These are phyloP conservation scores for Pogonognathellus flavescens DNA, from an alignment of 1,140 invertebrate genomes.

Conservation along the genomic window DNA sequence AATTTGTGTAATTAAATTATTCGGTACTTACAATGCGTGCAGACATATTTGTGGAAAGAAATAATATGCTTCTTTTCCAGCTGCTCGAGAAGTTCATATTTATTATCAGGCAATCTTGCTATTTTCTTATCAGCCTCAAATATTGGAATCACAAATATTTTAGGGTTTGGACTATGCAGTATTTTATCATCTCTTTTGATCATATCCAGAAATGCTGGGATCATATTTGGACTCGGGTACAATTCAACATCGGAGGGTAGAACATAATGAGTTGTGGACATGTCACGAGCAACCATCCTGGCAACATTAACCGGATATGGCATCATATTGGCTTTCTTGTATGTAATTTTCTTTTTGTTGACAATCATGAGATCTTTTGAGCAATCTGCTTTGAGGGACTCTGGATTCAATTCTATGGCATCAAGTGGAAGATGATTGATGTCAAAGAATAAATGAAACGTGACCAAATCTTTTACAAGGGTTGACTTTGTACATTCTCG, in stretches of 20 bases:
- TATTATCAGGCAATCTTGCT: constrained; percentile 67
- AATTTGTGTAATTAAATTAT: too few relatives aligned
- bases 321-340: constrained; percentile 22
- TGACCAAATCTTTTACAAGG: constrained; percentile 81
- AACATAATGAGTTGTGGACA: constrained; percentile 70
- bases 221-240: constrained; percentile 67
- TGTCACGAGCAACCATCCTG: constrained; percentile 68
- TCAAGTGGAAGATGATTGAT: not conserved
- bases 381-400: not conserved
- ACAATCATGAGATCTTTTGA: constrained; percentile 47
- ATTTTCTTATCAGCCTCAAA: constrained; percentile 70
- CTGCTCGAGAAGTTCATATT: constrained; percentile 68
- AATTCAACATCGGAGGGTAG: constrained; percentile 70
- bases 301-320: constrained; percentile 58
- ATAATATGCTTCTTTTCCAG: constrained; percentile 67
- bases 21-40: constrained; percentile 68
- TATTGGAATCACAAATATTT: constrained; percentile 70
- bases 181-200: constrained; percentile 62
- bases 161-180: constrained; percentile 46
- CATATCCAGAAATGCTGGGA: constrained; percentile 64
- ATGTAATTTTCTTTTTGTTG: constrained; percentile 58
- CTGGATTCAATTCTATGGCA: not conserved
- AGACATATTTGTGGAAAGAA: constrained; percentile 71
- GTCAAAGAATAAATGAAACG: constrained; percentile 89
- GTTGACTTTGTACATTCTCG: constrained; percentile 75